A percentile compares a stretch with the other conserved stretches of the same genome.
Evolutionary conservation across 1,140 invertebrate genomes (phyloP).

Genomic region (Bathynomus jamesi): DNA sequence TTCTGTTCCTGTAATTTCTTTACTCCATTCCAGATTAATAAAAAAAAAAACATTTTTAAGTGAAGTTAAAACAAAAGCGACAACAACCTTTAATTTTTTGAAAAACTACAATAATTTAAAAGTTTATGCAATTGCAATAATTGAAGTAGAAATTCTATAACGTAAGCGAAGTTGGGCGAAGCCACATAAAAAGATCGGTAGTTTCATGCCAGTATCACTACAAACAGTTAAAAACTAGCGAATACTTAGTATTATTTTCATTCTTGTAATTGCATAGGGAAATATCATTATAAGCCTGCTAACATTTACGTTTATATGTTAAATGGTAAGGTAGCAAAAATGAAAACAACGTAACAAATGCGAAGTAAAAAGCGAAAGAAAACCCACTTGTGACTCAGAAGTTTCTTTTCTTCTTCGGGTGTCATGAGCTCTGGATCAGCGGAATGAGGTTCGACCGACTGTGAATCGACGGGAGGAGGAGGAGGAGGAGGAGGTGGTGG

Average conservation of each 20-base stretch:
- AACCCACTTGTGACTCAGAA: slow-evolving; percentile 38
- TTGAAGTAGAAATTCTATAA: no score
- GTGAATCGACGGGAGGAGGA: not conserved
- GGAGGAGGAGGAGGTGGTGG: slow-evolving; percentile 1
- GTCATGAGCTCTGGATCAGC: slow-evolving; percentile 40
- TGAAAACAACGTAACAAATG: not conserved
- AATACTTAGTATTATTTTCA: not conserved
- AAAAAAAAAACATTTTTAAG: no score
- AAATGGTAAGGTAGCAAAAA: not conserved
- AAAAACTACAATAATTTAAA: no score
- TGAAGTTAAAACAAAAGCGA: no score
- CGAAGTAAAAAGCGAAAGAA: not conserved
- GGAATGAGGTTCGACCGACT: not conserved
- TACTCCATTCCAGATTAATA: no score
- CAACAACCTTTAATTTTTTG: no score
- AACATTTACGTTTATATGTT: not conserved
- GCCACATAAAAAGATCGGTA: not conserved
- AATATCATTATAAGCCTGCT: not conserved
- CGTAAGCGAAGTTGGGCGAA: no score
- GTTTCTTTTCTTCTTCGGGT: slow-evolving; percentile 40
- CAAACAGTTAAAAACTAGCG: not conserved
- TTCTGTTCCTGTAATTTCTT: no score
- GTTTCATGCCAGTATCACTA: not conserved
- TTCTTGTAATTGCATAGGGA: not conserved
- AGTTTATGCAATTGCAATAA: no score